Conservation (phyloP, 2,888 invertebrate species). For the Trissonchulus sp. region DNA sequence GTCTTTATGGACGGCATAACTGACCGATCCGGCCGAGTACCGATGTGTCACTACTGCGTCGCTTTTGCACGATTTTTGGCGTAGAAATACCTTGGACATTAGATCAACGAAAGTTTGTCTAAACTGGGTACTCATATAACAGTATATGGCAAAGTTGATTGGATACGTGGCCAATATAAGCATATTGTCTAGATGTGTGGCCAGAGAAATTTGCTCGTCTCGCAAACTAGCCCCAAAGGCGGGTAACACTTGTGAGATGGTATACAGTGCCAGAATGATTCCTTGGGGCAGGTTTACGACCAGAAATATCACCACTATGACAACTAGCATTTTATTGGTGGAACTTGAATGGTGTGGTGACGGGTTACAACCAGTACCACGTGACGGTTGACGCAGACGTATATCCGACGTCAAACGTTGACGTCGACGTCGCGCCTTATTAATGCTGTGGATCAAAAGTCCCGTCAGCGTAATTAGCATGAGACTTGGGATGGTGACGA, state of each 20-base stretch:
- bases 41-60: no score
- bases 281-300: conserved; percentile 57
- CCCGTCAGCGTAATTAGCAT: conserved; percentile 80
- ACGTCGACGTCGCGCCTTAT: conserved; percentile 71
- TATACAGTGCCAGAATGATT: conserved; percentile 36
- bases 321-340: conserved; percentile 55
- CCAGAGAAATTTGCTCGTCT: neutral
- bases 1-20: no score
- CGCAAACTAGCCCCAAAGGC: neutral
- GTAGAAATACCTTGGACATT: no score
- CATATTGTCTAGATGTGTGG: conserved; percentile 61
- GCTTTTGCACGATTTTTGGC: no score
- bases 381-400: neutral
- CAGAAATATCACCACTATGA: conserved; percentile 57
- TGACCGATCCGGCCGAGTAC: no score
- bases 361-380: no score
- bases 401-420: conserved; percentile 59
- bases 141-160: conserved; percentile 84
- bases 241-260: neutral
- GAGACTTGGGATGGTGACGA: conserved; percentile 83
- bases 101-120: conserved; percentile 69
- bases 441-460: conserved; percentile 74
- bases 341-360: no score
- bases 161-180: conserved; percentile 84
- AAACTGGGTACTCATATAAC: conserved; percentile 89